These are phyloP conservation scores for Amyelois transitella DNA, from an alignment of 1,140 invertebrate species.

Conservation along the genomic window DNA sequence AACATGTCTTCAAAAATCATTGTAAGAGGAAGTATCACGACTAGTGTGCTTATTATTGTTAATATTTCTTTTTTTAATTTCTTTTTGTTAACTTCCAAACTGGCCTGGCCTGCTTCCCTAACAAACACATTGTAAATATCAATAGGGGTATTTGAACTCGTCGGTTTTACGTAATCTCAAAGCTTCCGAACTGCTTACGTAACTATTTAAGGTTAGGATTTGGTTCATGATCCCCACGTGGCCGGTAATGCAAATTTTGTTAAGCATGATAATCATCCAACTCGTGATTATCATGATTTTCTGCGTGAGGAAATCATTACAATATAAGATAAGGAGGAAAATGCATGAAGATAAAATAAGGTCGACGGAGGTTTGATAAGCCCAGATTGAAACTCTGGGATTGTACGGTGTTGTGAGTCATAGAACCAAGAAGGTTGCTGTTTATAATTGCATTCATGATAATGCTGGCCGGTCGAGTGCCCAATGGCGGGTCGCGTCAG, in stretches of 20 bases:
- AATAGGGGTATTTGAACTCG: conserved; percentile 5
- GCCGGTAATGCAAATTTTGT: neutral
- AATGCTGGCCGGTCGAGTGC: conserved; percentile 22
- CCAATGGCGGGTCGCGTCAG: conserved; percentile 37
- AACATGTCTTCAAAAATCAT: too few relatives aligned
- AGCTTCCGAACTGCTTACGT: conserved; percentile 5
- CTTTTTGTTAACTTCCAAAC: neutral
- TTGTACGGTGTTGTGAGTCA: neutral
- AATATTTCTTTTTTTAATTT: neutral
- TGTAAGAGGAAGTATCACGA: too few relatives aligned
- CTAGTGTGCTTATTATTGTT: too few relatives aligned
- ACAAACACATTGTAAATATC: neutral
- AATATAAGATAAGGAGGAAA: neutral
- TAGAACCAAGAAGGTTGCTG: neutral
- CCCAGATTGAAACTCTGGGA: neutral
- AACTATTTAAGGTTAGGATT: conserved; percentile 12
- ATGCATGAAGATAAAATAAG: too few relatives aligned
- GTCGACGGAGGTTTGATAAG: too few relatives aligned
- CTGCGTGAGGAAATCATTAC: neutral
- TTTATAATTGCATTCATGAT: conserved; percentile 1
- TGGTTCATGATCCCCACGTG: conserved; percentile 8
- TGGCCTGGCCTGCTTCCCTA: neutral
- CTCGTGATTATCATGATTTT: neutral
- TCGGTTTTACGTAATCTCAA: neutral
- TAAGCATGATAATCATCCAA: too few relatives aligned